Base-by-base conservation (phyloP, 2,888 invertebrate species). In the Melikaiella ostensackeni region DNA sequence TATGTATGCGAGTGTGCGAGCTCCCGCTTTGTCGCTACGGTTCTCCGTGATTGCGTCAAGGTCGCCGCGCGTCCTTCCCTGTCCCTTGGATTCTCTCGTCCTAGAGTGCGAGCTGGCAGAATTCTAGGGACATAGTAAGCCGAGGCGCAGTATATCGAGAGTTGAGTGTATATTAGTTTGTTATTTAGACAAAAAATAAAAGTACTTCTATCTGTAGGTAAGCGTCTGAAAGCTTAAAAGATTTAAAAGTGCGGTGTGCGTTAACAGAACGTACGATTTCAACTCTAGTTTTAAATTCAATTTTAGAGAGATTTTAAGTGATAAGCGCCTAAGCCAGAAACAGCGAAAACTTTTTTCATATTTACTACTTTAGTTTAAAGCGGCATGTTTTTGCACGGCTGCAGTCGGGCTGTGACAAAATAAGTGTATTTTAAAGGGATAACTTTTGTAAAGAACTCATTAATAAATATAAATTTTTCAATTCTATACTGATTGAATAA, bases 161-260 rank as follows among this genome's bases (percentile, higher is more conserved):
- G n/a, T n/a, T n/a, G n/a, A n/a, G n/a, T n/a, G n/a, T n/a, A n/a
- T n/a, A n/a, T n/a, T 38, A 13, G 24, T 64, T 38, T 42, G 7
- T 4, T 42, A 27, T 24, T 27, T 64, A 42, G 16, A 11, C 1
- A 42, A 27, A 66, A 46, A n/a, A 50, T 50, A 8, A 50, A n/a
- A n/a, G 50, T n/a, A 50, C 21, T 66, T 66, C 19, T 61, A 19
- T 30, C 24, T 66, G 42, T 46, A 27, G 46, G 42, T 66, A 46
- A 46, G 64, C 27, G 42, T 27, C 19, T 27, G 24, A 19, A 66
- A 42, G 42, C 24, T 27, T 24, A 66, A 46, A 24, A 38, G 24
- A 42, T 42, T 7, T 63, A 63, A 42, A 27, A 38, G 21, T 21
- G 16, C 64, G 24, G 16, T 42, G 38, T 66, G 42, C 46, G 64